phyloP scores from a whole-genome alignment of 2,888 invertebrate genomes.

The Euproctis similis region DNA sequence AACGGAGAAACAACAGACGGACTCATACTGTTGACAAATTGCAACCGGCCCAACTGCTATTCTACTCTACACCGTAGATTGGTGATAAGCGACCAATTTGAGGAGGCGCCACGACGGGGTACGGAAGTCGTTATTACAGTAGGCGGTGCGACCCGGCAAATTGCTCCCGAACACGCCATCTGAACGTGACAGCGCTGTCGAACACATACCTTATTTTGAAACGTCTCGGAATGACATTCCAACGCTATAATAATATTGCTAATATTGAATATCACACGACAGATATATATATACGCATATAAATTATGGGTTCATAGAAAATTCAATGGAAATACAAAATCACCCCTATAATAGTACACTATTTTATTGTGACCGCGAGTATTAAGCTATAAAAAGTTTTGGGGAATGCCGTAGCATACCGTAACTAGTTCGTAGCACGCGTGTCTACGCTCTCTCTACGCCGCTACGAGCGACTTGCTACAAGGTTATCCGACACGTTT shows the following conservation, averaged over 20 bases:
- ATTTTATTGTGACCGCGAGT: conserved; percentile 24
- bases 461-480: conserved; percentile 4
- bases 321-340: conserved; percentile 5
- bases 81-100: conserved; percentile 76
- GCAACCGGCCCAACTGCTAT: conserved; percentile 61
- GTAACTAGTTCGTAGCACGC: conserved; percentile 29
- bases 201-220: conserved; percentile 69
- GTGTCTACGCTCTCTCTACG: conserved; percentile 17
- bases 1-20: conserved; percentile 50
- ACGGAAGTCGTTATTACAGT: conserved; percentile 76
- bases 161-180: conserved; percentile 71
- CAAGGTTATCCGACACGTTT: conserved; percentile 18
- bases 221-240: conserved; percentile 61
- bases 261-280: conserved; percentile 39
- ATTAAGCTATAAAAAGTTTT: conserved; percentile 28
- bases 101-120: conserved; percentile 74
- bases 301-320: conserved; percentile 7
- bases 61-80: conserved; percentile 68
- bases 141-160: conserved; percentile 70
- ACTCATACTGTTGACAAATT: conserved; percentile 61
- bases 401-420: conserved; percentile 21
- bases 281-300: conserved; percentile 10
- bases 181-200: conserved; percentile 73
- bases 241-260: conserved; percentile 41
- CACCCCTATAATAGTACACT: conserved; percentile 18